These are phyloP conservation scores for Dreissena polymorpha DNA, from an alignment of 1,140 invertebrate genomes.

Conservation along the genomic window DNA sequence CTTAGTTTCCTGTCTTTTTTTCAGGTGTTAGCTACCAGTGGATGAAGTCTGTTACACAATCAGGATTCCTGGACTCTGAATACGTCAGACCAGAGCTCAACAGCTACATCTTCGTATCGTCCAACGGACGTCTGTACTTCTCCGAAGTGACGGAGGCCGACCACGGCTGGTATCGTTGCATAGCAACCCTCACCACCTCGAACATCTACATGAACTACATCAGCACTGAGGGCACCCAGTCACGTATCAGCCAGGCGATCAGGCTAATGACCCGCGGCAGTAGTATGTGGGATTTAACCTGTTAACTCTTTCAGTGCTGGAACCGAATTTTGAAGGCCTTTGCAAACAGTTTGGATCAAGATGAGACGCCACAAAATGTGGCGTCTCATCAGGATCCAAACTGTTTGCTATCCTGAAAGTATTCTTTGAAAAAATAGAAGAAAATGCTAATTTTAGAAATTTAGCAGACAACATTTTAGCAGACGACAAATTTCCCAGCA, in stretches of 20 bases:
- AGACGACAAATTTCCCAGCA: too few species aligned
- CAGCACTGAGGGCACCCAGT: constrained; percentile 63
- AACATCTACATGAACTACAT: constrained; percentile 58
- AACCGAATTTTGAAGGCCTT: too few species aligned
- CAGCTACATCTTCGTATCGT: constrained; percentile 66
- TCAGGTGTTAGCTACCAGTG: constrained; percentile 67
- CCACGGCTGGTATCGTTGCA: constrained; percentile 63
- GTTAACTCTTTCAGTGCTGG: background rate
- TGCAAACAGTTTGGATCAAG: too few species aligned
- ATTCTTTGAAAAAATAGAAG: too few species aligned
- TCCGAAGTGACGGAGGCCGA: constrained; percentile 64
- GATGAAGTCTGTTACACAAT: constrained; percentile 59
- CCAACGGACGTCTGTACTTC: constrained; percentile 71
- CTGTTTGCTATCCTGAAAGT: too few species aligned
- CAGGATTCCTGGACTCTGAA: constrained; percentile 43
- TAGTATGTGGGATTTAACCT: constrained; percentile 43
- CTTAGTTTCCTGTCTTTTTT: constrained; percentile 9
- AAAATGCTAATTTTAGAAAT: too few species aligned
- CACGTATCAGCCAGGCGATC: constrained; percentile 64
- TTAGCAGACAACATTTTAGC: too few species aligned
- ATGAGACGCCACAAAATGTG: too few species aligned
- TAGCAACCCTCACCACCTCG: constrained; percentile 61
- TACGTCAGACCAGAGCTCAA: constrained; percentile 67
- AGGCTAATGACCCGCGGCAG: constrained; percentile 43
- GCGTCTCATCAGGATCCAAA: too few species aligned